phyloP scores from a whole-genome alignment of 2,113 vertebrate species.

The Sebastes fasciatus region DNA sequence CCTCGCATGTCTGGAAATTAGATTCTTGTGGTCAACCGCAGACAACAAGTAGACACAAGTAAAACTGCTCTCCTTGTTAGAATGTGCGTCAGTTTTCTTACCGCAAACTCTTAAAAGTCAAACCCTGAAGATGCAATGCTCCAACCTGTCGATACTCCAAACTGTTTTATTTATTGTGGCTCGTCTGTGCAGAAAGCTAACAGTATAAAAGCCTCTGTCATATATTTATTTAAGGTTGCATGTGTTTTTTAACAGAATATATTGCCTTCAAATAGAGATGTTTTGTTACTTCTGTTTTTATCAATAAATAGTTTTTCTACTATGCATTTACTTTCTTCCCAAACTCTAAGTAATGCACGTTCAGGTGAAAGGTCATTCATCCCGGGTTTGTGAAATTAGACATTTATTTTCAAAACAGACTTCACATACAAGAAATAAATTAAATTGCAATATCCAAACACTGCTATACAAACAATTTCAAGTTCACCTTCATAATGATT shows the following conservation, averaged over 20 bases:
- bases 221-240: constrained; percentile 29
- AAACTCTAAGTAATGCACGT: neutral
- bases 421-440: constrained; percentile 86
- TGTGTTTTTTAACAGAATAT: constrained; percentile 9
- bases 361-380: neutral
- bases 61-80: constrained; percentile 31
- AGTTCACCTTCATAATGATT: constrained; percentile 75
- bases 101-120: constrained; percentile 38
- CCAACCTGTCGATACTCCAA: neutral
- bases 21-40: constrained; percentile 80
- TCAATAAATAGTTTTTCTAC: constrained; percentile 30
- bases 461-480: constrained; percentile 78
- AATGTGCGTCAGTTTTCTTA: constrained; percentile 39
- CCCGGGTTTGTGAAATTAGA: constrained; percentile 74
- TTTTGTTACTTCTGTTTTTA: constrained; percentile 45
- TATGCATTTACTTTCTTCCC: neutral
- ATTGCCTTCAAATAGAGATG: neutral
- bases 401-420: constrained; percentile 85
- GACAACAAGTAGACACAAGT: constrained; percentile 78
- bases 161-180: constrained; percentile 14
- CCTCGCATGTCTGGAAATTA: constrained; percentile 59
- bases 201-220: neutral
- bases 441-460: constrained; percentile 81
- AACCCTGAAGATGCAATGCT: constrained; percentile 27
- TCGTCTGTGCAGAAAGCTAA: constrained; percentile 21